A percentile compares a stretch with the other conserved stretches of the same genome.
phyloP scores from a whole-genome alignment of 2,888 invertebrate genomes.

The Hylaea fasciaria region DNA sequence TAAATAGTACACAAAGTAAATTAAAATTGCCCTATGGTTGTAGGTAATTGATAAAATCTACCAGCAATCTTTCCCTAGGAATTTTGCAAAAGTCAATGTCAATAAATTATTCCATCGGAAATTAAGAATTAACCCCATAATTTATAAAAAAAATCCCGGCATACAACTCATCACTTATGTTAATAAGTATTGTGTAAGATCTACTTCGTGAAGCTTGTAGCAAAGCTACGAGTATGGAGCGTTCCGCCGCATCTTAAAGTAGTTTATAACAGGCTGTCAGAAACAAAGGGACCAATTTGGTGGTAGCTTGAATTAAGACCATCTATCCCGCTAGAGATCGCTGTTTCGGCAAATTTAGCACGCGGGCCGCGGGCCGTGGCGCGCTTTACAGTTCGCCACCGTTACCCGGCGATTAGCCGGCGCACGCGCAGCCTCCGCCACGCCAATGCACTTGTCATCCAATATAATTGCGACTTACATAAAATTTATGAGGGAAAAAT shows the following conservation, averaged over 20 bases:
- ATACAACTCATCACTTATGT: background rate
- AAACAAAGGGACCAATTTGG: constrained; percentile 39
- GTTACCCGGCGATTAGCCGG: constrained; percentile 80
- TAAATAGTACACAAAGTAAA: no score
- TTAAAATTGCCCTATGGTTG: no score
- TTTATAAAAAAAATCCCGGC: no score
- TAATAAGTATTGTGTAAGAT: background rate
- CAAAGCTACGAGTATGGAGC: background rate
- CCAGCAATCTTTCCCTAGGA: no score
- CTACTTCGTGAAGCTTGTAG: background rate
- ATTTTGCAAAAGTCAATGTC: no score
- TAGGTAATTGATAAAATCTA: no score
- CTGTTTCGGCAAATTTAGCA: constrained; percentile 84
- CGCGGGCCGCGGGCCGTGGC: constrained; percentile 78
- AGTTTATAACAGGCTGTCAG: constrained; percentile 28
- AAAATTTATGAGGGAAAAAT: constrained; percentile 41
- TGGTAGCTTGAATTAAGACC: constrained; percentile 68
- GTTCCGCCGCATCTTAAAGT: constrained; percentile 16
- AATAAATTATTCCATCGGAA: no score
- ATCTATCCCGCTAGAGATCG: constrained; percentile 79
- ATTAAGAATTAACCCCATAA: background rate
- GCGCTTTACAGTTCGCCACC: constrained; percentile 83
- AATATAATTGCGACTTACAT: constrained; percentile 44
- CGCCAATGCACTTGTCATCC: constrained; percentile 47
- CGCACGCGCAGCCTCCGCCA: constrained; percentile 69